Evolutionary conservation across 2,113 vertebrate genomes (phyloP).

Genomic region (Phycodurus eques): DNA sequence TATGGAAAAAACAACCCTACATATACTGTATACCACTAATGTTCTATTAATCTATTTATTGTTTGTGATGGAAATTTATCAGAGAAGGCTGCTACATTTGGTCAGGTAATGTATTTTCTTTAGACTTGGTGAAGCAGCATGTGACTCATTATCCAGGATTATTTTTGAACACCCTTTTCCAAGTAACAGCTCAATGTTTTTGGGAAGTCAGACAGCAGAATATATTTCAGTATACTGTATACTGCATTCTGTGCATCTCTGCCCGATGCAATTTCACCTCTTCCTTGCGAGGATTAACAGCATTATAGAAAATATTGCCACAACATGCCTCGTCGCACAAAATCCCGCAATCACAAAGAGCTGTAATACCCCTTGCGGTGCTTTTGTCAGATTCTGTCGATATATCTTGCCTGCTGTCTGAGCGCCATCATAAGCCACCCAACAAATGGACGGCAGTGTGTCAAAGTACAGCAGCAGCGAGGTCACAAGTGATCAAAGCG

Average conservation of each 20-base stretch:
- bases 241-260: not conserved
- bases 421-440: conserved; percentile 63
- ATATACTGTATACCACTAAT: conserved; percentile 10
- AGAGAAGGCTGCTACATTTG: not conserved
- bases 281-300: not conserved
- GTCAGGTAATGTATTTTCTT: not conserved
- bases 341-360: conserved; percentile 6
- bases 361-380: conserved; percentile 19
- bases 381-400: conserved; percentile 25
- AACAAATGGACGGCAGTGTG: conserved; percentile 58
- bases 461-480: conserved; percentile 58
- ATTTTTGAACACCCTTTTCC: not conserved
- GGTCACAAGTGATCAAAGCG: conserved; percentile 68
- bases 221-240: not conserved
- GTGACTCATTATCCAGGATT: not conserved
- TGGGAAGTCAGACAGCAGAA: not conserved
- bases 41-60: not conserved
- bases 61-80: not conserved
- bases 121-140: not conserved
- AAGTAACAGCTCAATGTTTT: not conserved
- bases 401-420: conserved; percentile 49
- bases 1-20: not conserved
- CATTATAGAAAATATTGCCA: not conserved
- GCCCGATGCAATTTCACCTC: not conserved
- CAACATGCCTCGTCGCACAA: conserved; percentile 4